Evolutionary conservation across 2,888 invertebrate genomes (phyloP).

Genomic region (Keiferia lycopersicella): DNA sequence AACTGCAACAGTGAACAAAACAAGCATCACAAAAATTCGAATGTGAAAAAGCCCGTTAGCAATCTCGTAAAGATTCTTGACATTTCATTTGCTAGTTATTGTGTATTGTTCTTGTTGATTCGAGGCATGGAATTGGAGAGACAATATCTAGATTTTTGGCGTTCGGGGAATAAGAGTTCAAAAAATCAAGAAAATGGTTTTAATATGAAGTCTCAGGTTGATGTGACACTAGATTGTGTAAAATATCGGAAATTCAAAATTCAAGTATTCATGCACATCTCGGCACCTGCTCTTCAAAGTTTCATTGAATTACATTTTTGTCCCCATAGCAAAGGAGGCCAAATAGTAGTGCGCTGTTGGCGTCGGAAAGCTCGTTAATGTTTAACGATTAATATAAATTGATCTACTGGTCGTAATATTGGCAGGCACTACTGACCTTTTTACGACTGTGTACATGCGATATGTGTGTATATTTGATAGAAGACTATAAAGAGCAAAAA

Average conservation of each 20-base stretch:
- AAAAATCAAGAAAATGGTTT: no score
- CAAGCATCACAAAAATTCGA: conserved; percentile 5
- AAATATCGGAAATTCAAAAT: no score
- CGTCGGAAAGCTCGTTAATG: conserved; percentile 18
- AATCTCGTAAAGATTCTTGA: not conserved
- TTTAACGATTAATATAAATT: conserved; percentile 16
- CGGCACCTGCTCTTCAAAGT: no score
- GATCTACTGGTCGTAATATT: conserved; percentile 7
- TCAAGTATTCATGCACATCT: no score
- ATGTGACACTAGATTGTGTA: no score
- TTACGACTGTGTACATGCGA: not conserved
- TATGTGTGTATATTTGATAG: not conserved
- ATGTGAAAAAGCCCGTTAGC: conserved; percentile 15
- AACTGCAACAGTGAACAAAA: conserved; percentile 9
- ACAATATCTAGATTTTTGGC: no score
- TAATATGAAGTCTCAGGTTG: no score
- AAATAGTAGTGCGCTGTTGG: conserved; percentile 27
- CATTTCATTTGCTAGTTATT: not conserved
- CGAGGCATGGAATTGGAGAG: no score
- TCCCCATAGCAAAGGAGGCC: conserved; percentile 19
- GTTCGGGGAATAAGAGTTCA: no score
- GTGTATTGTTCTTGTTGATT: not conserved
- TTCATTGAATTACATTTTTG: conserved; percentile 1
- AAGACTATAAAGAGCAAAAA: conserved; percentile 5
- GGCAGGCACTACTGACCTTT: conserved; percentile 1